Evolutionary conservation across 2,113 vertebrate genomes (phyloP).

Genomic region (Ceyx margarethae): DNA sequence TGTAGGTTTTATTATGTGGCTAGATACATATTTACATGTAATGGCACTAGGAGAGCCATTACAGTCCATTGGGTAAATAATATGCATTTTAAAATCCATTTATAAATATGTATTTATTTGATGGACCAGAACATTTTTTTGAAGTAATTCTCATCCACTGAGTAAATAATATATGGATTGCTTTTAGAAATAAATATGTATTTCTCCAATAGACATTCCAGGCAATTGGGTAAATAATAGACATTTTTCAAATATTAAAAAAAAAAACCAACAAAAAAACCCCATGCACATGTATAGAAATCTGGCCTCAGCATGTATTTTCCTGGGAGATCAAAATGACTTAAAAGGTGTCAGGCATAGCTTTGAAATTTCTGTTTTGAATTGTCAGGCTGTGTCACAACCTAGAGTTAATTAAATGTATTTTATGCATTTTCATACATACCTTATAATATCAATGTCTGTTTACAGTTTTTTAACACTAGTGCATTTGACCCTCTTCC

Average conservation of each 20-base stretch:
- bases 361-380: conserved; percentile 27
- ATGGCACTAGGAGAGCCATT: conserved; percentile 43
- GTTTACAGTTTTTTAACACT: not conserved
- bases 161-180: conserved; percentile 70
- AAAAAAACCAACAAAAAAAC: not conserved
- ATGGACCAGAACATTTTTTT: conserved; percentile 61
- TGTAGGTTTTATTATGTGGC: conserved; percentile 48
- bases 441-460: not conserved
- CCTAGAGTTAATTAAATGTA: conserved; percentile 23
- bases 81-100: conserved; percentile 64
- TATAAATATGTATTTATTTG: conserved; percentile 75
- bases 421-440: conserved; percentile 30
- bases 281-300: not conserved
- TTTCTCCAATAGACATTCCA: conserved; percentile 56
- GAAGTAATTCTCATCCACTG: conserved; percentile 59
- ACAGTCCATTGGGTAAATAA: conserved; percentile 52
- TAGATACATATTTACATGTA: conserved; percentile 70
- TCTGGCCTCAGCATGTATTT: not conserved
- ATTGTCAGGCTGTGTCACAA: conserved; percentile 25
- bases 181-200: conserved; percentile 67
- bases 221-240: conserved; percentile 56
- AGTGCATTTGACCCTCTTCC: conserved; percentile 25
- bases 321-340: conserved; percentile 12
- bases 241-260: conserved; percentile 50
- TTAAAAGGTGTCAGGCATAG: conserved; percentile 13